Evolutionary conservation across 2,797 vertebrate species (phyloP).

Genomic region (Euphonia xanthogaster): DNA sequence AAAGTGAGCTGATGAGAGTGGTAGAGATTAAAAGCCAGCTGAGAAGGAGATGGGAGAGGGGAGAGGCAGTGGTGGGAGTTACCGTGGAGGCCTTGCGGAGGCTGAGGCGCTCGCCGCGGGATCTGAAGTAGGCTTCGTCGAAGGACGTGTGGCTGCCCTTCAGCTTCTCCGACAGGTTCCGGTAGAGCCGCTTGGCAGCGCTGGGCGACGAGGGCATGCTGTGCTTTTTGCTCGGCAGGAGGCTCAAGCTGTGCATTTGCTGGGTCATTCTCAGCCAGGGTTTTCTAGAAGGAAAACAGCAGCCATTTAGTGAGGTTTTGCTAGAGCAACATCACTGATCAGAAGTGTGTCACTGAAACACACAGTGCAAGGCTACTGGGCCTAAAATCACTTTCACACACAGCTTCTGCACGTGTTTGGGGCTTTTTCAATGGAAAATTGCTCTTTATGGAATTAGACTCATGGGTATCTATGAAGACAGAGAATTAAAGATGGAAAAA

Average conservation of each 20-base stretch:
- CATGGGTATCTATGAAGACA: neutral
- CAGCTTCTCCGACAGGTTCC: slow-evolving; percentile 95
- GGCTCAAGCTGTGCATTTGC: slow-evolving; percentile 93
- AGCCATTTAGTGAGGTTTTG: neutral
- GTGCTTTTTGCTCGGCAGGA: slow-evolving; percentile 86
- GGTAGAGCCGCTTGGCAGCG: slow-evolving; percentile 92
- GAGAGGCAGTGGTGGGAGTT: neutral
- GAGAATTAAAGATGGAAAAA: neutral
- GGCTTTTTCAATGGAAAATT: neutral
- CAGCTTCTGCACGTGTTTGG: neutral
- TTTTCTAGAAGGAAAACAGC: slow-evolving; percentile 68
- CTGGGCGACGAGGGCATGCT: slow-evolving; percentile 87
- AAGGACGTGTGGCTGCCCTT: slow-evolving; percentile 93
- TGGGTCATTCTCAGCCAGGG: slow-evolving; percentile 84
- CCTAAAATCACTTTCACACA: neutral
- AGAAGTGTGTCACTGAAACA: rapidly evolving
- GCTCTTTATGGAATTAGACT: neutral
- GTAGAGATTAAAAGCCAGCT: neutral
- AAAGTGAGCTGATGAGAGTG: neutral
- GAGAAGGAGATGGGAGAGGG: neutral
- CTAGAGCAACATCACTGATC: rapidly evolving
- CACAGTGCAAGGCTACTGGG: neutral
- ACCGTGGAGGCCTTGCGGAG: slow-evolving; percentile 90
- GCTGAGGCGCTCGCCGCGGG: slow-evolving; percentile 87
- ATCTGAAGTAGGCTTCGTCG: slow-evolving; percentile 89